Evolutionary conservation across 2,888 invertebrate genomes (phyloP).

Genomic region (Calameuta pallipes): DNA sequence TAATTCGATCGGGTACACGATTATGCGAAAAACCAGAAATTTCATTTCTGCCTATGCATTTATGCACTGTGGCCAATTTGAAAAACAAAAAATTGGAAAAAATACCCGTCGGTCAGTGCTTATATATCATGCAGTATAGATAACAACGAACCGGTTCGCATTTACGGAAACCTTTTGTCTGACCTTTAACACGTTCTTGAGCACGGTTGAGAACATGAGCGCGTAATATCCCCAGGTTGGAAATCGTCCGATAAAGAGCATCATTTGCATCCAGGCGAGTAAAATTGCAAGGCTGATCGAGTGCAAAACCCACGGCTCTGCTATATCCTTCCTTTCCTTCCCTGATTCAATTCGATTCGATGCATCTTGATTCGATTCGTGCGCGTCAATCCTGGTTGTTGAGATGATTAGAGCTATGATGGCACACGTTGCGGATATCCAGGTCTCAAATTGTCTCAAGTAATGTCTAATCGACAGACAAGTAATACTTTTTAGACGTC

Average conservation of each 20-base stretch:
- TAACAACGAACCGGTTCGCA: background rate
- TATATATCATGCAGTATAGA: background rate
- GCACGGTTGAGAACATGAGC: slow-evolving; percentile 70
- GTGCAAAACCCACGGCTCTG: slow-evolving; percentile 62
- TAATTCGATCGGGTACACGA: background rate
- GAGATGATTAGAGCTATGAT: slow-evolving; percentile 56
- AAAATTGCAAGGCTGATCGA: slow-evolving; percentile 66
- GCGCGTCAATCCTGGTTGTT: slow-evolving; percentile 24
- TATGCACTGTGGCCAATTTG: background rate
- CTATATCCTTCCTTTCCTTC: slow-evolving; percentile 16
- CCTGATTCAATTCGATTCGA: slow-evolving; percentile 8
- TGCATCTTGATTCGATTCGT: background rate
- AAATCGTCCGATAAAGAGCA: slow-evolving; percentile 69
- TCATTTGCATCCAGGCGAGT: slow-evolving; percentile 69
- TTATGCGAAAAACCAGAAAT: slow-evolving; percentile 12
- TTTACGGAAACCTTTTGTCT: slow-evolving; percentile 9
- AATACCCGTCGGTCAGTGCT: background rate
- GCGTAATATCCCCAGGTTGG: slow-evolving; percentile 71
- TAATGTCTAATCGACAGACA: slow-evolving; percentile 44
- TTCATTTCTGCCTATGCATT: background rate
- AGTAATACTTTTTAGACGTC: background rate
- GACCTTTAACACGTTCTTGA: slow-evolving; percentile 69
- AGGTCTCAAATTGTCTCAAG: slow-evolving; percentile 63
- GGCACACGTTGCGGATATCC: slow-evolving; percentile 62
- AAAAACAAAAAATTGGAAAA: background rate